These are phyloP conservation scores for Peromyscus nudipes DNA, from an alignment of 2,797 vertebrate species.

Conservation along the genomic window DNA sequence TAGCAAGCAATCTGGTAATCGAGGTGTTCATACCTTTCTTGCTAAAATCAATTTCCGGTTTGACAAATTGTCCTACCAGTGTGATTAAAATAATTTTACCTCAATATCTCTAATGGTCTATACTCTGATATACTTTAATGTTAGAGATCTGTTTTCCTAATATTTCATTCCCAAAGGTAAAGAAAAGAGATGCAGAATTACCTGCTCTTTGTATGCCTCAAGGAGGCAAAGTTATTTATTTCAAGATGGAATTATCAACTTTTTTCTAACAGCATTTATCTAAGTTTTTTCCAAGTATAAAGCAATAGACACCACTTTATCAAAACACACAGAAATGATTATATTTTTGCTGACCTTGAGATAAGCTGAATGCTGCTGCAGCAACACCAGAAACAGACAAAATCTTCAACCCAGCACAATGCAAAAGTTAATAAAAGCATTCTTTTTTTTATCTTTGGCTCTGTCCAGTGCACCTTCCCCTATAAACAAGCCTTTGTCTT, in stretches of 20 bases:
- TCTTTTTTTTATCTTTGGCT: slow-evolving; percentile 58
- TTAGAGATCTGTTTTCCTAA: neutral
- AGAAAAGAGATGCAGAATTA: neutral
- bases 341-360: slow-evolving; percentile 65
- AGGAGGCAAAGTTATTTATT: neutral
- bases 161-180: slow-evolving; percentile 41
- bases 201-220: neutral
- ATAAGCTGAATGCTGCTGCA: slow-evolving; percentile 1
- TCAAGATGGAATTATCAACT: neutral
- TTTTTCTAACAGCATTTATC: slow-evolving; percentile 34
- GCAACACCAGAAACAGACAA: slow-evolving; percentile 5
- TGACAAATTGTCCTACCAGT: slow-evolving; percentile 33
- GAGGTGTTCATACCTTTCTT: slow-evolving; percentile 28
- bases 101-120: neutral
- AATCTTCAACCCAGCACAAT: neutral
- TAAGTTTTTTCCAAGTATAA: slow-evolving; percentile 75
- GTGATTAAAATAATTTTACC: slow-evolving; percentile 75
- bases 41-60: slow-evolving; percentile 67
- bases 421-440: neutral
- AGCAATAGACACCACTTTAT: slow-evolving; percentile 60
- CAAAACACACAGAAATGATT: slow-evolving; percentile 62
- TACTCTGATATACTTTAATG: neutral
- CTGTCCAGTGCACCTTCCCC: neutral
- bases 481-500: slow-evolving; percentile 9
- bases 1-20: slow-evolving; percentile 8